Conservation (phyloP, 2,888 invertebrate species). For the Meiosimyza platycephala region DNA sequence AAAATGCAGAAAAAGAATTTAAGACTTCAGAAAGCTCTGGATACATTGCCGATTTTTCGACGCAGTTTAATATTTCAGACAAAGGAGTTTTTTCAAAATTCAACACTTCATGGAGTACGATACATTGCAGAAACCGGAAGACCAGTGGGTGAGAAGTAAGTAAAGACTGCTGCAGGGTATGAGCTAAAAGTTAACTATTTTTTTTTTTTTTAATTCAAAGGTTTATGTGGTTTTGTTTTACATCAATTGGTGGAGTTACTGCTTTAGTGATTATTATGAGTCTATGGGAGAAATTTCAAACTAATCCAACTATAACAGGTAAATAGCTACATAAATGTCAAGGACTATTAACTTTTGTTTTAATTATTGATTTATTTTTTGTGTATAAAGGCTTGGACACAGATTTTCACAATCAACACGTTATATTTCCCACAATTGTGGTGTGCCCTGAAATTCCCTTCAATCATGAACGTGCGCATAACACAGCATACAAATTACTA, state of each 20-base stretch:
- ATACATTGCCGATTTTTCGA: constrained; percentile 64
- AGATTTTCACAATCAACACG: constrained; percentile 84
- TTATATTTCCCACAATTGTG: constrained; percentile 80
- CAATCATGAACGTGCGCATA: constrained; percentile 67
- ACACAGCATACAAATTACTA: constrained; percentile 55
- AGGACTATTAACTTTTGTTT: neutral
- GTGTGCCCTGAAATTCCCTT: constrained; percentile 73
- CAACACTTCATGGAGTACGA: constrained; percentile 81
- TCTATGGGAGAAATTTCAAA: constrained; percentile 86
- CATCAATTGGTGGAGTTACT: constrained; percentile 76
- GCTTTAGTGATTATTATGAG: constrained; percentile 81
- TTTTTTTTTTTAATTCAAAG: constrained; percentile 64
- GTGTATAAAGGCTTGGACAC: constrained; percentile 75
- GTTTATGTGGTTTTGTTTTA: constrained; percentile 84
- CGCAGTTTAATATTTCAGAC: constrained; percentile 78
- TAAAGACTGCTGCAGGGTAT: constrained; percentile 38
- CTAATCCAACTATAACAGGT: constrained; percentile 84
- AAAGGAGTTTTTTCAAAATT: constrained; percentile 80
- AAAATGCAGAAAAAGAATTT: constrained; percentile 54
- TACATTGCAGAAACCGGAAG: constrained; percentile 82
- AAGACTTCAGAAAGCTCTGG: constrained; percentile 44
- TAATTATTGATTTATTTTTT: neutral
- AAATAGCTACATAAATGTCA: constrained; percentile 8
- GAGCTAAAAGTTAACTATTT: neutral
- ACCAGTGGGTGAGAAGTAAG: constrained; percentile 82